Base-by-base conservation (phyloP, 2,797 vertebrate species). In the Avahi laniger region DNA sequence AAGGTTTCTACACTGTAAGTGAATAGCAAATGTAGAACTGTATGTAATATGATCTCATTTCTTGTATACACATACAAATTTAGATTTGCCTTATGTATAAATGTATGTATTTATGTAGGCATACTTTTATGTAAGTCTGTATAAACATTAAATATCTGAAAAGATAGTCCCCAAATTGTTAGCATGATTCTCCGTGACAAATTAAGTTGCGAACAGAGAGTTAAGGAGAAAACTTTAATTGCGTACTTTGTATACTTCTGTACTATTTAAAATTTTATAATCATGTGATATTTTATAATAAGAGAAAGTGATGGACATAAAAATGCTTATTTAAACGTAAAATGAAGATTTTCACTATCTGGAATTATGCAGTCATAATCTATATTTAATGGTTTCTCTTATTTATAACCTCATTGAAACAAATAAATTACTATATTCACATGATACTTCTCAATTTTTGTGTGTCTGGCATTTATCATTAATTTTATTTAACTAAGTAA, bases 231-330 rank as follows among this genome's bases (percentile, higher is more conserved):
- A 89, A 70, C 14, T 48, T 93, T 65, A 82, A 33, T 89, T 67
- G 11, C 85, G 18, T 52, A 63, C 5, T 88, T 92, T 50, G 87
- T 2, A 22, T 72, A 50, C 4, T 30, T 90, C 35, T 70, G 6
- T 35, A 26, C 61, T 96, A 1, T 84, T 85, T 83, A 84, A 93
- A 92, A 54, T 79, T 41, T 91, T 87, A 89, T 75, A 33, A 83
- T 28, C 9, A 28, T 92, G 30, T 70, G 89, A 87, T 65, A 82
- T 70, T 95, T 93, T 76, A 59, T 65, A 79, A 38, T 65, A 84
- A 83, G 94, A 94, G 20, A 89, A 81, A 73, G 3, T 59, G 18
- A 79, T 63, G 43, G 30, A 70, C 14, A 69, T 93, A 52, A 86
- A 89, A 87, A 52, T 33, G 14, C 41, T 92, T 86, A 20, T 84